Evolutionary conservation across 2,888 invertebrate genomes (phyloP).

Genomic region (Chironomus riparius): DNA sequence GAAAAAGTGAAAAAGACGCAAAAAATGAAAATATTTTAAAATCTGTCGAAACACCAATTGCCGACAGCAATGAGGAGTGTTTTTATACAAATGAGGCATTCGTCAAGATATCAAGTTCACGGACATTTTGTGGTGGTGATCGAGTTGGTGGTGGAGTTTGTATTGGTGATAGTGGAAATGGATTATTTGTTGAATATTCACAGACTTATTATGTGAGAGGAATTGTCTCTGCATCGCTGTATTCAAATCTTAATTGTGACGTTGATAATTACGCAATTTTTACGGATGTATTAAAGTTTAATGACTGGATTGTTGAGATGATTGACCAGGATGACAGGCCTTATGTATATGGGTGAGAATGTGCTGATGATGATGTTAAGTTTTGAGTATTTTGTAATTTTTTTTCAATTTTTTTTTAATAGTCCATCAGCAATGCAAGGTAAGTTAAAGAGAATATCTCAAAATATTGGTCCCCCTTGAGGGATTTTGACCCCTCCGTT

Average conservation of each 20-base stretch:
- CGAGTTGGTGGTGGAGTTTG: neutral
- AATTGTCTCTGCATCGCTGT: neutral
- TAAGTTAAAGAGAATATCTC: too few relatives aligned
- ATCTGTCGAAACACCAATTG: neutral
- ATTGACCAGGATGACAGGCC: too few relatives aligned
- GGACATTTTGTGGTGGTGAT: neutral
- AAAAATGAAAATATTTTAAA: neutral
- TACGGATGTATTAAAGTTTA: neutral
- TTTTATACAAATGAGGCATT: neutral
- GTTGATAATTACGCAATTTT: neutral
- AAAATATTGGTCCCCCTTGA: too few relatives aligned
- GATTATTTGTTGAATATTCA: neutral
- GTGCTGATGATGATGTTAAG: too few relatives aligned
- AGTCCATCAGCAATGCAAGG: too few relatives aligned
- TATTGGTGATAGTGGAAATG: constrained; percentile 34
- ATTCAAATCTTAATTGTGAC: neutral
- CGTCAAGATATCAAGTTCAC: neutral
- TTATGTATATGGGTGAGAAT: too few relatives aligned
- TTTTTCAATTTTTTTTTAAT: too few relatives aligned
- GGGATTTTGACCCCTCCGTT: too few relatives aligned
- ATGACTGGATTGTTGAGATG: neutral
- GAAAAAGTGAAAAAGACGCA: neutral
- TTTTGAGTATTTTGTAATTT: too few relatives aligned
- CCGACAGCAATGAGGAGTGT: neutral
- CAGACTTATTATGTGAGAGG: neutral